Base-by-base conservation (phyloP, 2,797 vertebrate genomes). In the Mustela erminea region DNA sequence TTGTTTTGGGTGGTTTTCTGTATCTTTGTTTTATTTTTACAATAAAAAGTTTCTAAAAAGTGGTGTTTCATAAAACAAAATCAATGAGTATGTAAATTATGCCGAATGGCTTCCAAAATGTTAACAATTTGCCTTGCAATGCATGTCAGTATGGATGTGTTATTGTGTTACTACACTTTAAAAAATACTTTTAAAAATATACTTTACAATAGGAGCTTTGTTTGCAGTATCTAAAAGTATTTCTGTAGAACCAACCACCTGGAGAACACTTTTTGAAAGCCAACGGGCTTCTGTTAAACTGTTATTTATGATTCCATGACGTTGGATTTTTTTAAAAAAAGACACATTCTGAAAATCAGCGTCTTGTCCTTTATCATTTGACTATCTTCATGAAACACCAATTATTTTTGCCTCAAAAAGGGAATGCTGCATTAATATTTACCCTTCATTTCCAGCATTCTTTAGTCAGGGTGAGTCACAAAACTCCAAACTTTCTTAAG, bases 161-260 rank as follows among this genome's bases (percentile, higher is more conserved):
- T 83, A 75, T 35, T 64, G 70, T 95, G 93, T 90, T 81, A 89
- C 78, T 83, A 60, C 13, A 80, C 46, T 77, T 85, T 87, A 35
- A 70, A 93, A 92, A 82, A 93, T 46, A 70, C 41, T 78, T 90
- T 64, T 62, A 52, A 93, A 93, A 90, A 92, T 6, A 43, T 35
- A 60, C 87, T 92, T 87, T 83, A 92, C 43, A 94, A 81, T 54
- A 78, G 78, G 85, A 97, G 96, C 46, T 97, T 82, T 87, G 87
- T 92, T 81, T 88, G 82, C 56, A 56, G 49, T 56, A 84, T 77
- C 72, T 32, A 15, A 62, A 94, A 87, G 29, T 56, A 49, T 92
- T 92, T 93, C 93, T 92, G 32, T 38, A 38, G 35, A 95, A 74
- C 18, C 29, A 80, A 11, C 60, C 75, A 97, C 84, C 87, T 83